These are phyloP conservation scores for Dunckerocampus dactyliophorus DNA, from an alignment of 2,113 vertebrate genomes.

Conservation along the genomic window DNA sequence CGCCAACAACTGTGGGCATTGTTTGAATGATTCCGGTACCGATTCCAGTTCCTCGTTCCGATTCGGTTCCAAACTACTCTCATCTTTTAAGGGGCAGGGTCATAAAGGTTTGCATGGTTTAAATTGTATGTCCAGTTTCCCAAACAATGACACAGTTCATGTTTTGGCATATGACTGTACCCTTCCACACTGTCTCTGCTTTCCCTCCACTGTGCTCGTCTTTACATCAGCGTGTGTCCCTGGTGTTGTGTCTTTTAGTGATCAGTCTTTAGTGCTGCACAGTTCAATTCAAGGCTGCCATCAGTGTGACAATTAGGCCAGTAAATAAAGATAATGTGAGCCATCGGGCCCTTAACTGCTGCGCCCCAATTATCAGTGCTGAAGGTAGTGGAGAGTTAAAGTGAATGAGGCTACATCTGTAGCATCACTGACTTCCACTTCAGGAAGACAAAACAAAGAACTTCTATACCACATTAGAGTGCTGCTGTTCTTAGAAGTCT, in stretches of 20 bases:
- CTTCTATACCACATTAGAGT: no score
- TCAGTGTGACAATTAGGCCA: constrained; percentile 55
- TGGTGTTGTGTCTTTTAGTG: constrained; percentile 37
- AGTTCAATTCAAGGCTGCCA: constrained; percentile 47
- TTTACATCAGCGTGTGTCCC: constrained; percentile 25
- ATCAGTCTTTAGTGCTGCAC: constrained; percentile 41
- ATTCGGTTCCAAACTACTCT: no score
- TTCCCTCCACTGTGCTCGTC: constrained; percentile 6
- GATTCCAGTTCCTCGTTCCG: no score
- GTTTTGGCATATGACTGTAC: no score
- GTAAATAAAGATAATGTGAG: constrained; percentile 66
- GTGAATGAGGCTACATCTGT: background rate
- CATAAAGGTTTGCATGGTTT: no score
- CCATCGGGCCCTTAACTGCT: constrained; percentile 54
- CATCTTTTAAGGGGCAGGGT: no score
- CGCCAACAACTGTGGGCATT: constrained; percentile 18
- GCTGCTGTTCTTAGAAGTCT: no score
- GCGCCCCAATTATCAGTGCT: constrained; percentile 51
- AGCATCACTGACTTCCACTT: background rate
- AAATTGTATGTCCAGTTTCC: no score
- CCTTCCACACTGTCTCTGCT: background rate
- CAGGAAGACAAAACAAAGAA: no score
- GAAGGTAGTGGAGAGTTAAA: constrained; percentile 40
- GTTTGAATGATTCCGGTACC: no score
- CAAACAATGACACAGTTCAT: no score